Evolutionary conservation across 2,888 invertebrate genomes (phyloP), one percentile per base, ranked within the genome.

Genomic region (Oligia fasciuncula): DNA sequence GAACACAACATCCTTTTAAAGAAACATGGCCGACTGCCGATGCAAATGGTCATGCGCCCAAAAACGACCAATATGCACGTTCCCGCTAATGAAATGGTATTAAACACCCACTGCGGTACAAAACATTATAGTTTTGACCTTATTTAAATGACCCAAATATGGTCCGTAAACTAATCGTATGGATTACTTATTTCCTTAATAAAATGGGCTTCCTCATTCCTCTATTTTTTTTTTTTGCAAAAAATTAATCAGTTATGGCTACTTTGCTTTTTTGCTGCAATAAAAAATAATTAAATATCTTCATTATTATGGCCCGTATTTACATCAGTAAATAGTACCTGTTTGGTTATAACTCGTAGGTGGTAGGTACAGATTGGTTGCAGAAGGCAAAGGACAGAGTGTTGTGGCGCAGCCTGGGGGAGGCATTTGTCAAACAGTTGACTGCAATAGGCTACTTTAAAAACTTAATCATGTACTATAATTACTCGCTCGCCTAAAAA

Each of bases 101-200:
- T 76, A 79, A 72, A 84, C 87, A 65, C 87, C 87, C 78, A 88
- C 87, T 46, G 14, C n/a, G n/a, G 4, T 57, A 70, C 19, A 69
- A 43, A 79, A 51, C 62, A 11, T 66, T 54, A 72, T 67, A 75
- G 40, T 81, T 85, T 60, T 67, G 70, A 71, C 65, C 70, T 78
- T 82, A 79, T 73, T 66, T 4, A 68, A 46, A 1, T 71, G 60
- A 76, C 65, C 82, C 75, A 75, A 79, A 85, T 81, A 87, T 74
- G 80, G 87, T 2, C 13, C 6, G 63, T 23, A 13, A 75, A 73
- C 70, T 68, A 85, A 72, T 85, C 35, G 23, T 70, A 29, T 54
- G 11, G 8, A 29, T 23, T 68, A 11, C 19, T 73, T 57, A 84
- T 85, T 86, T 86, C 88, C 86, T 73, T 67, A 68, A 54, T 79